Evolutionary conservation across 2,888 invertebrate species (phyloP), one percentile per base, ranked within the genome.

Genomic region (Eristalinus sepulchralis): DNA sequence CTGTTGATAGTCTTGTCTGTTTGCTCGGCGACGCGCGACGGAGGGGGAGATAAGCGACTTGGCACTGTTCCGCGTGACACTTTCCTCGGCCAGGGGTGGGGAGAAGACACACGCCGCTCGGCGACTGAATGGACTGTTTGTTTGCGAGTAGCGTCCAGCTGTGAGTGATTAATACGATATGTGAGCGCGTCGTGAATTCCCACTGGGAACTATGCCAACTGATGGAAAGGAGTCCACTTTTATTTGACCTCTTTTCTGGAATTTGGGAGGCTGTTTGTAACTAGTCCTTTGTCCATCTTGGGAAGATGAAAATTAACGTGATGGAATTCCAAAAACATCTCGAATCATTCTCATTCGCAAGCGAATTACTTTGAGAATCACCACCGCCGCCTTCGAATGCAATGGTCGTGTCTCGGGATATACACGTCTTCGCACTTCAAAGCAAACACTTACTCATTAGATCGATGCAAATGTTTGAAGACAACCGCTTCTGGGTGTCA

Each of bases 91-190:
- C 9, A 34, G 13, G 39, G 39, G 3, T n/a, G 27, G 27, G 27
- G n/a, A 39, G 39, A 31, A 68, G 22, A 73, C 31, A 36, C 57
- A 39, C 57, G 53, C 13, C 31, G 36, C 31, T 63, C 33, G 31
- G 31, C 36, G 55, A 60, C 57, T 22, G 20, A 33, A 64, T 71
- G 57, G 31, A 39, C 9, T 39, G 10, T 79, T 64, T 64, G 47
- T 47, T 79, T 47, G 57, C 59, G 66, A 10, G 27, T 71, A 59
- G 57, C 47, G 71, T 47, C 63, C 59, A 71, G 64, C 57, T 77
- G 62, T 53, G 68, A 27, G 22, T 68, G 77, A 77, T 73, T 73
- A 79, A 79, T 71, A 20, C 3, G 20, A 10, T 20, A 55, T 9
- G 10, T 8, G 22, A 24, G 57, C 11, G 24, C 13, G 22, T 1